Base-by-base conservation (phyloP, 2,113 vertebrate genomes). In the Epinephelus fuscoguttatus region DNA sequence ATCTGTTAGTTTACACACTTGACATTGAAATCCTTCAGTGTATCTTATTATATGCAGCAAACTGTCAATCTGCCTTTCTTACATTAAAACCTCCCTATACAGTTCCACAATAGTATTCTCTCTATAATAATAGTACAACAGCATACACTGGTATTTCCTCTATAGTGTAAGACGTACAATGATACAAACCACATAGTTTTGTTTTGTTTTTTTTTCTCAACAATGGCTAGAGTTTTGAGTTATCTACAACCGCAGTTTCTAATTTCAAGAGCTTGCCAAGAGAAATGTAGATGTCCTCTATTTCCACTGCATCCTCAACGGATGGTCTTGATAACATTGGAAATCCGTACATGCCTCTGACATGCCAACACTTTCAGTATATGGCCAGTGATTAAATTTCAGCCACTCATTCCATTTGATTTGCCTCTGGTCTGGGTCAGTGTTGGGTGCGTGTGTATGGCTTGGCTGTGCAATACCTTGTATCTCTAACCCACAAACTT, bases 261-360 rank as follows among this genome's bases (percentile, higher is more conserved):
- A 4, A 72, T 64, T 75, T 76, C 33, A 61, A 11, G 2, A 23
- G 47, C 8, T 50, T 33, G 63, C 57, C 23, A 72, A 57, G 30
- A 85, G 17, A 25, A 77, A 70, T 59, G 56, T 10, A 17, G 21
- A 13, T 4, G 3, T 80, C 27, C 70, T 33, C 4, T 3, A 18
- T 50, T 49, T 70, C 57, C 72, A 67, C 27, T 23, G 23, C 57
- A 18, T 47, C 23, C 59, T 49, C 27, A 73, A 60, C 72, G 19
- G 62, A 75, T 74, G 1, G 0, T 50, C 12, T 64, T 17, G 45
- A 47, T 14, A 75, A 70, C 21, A 19, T 0, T 4, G 60, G 10
- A 30, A 49, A 21, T 15, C 19, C 12, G 10, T 19, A 63, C 23
- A 3, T 49, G 40, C 63, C 49, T 67, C 23, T 6, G 49, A 50